Base-by-base conservation (phyloP, 2,797 vertebrate genomes). In the Sebastes goodei region DNA sequence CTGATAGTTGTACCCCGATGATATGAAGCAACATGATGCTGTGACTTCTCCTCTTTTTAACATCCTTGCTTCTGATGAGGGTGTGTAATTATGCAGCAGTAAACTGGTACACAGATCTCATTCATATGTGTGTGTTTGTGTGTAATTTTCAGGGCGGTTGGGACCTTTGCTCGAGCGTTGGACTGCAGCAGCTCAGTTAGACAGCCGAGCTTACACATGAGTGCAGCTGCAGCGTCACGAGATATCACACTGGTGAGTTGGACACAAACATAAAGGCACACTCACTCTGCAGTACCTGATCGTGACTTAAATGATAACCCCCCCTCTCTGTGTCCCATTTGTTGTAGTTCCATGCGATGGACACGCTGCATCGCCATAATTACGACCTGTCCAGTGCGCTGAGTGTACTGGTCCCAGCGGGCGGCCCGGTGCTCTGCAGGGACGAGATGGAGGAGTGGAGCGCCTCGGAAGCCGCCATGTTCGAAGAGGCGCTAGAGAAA, bases 361-460 rank as follows among this genome's bases (percentile, higher is more conserved):
- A 99, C 92, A 99, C 98, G 0, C 93, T 99, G 82, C 98, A 99
- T 84, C 96, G 97, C 62, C 97, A 98, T 67, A 96, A 97, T 90
- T 99, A 98, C 68, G 97, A 98, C 88, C 92, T 99, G 89, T 98
- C 97, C 91, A 98, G 97, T 56, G 98, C 98, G 6, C 95, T 99
- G 86, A 97, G 97, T 60, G 96, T 98, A 42, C 93, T 99, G 73
- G 98, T 99, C 73, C 98, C 98, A 7, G 96, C 98, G 21, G 98
- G 98, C 20, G 98, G 98, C 53, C 98, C 98, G 0, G 97, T 99
- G 76, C 94, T 99, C 65, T 99, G 98, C 89, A 95, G 98, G 92
- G 98, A 99, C 63, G 98, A 99, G 94, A 99, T 99, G 98, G 98
- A 99, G 90, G 98, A 99, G 93, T 99, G 98, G 98, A 99, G 97